Base-by-base conservation (phyloP, 2,888 invertebrate species). In the Eumerus sabulonum region DNA sequence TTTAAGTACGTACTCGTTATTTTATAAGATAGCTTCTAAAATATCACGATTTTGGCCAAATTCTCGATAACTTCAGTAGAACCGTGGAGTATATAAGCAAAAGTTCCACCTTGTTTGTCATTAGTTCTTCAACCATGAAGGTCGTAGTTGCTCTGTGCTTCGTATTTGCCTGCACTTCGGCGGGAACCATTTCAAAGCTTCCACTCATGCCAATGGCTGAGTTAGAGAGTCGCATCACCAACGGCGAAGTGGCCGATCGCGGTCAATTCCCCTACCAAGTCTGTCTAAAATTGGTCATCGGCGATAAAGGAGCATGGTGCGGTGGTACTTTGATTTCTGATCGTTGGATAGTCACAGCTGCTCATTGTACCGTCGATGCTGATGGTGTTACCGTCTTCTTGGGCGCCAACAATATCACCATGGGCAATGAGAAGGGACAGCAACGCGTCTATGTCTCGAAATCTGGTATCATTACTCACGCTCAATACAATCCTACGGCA, bases 311-410 rank as follows among this genome's bases (percentile, higher is more conserved):
- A 16, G 83, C 81, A n/a, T 86, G 83, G 84, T 86, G 86, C 59
- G 86, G 86, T 60, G 86, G 85, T 16, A 76, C 83, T 17, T 54
- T 86, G 72, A 83, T 86, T 1, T 83, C 84, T 1, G 59, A 82
- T 1, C 84, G 83, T 56, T 83, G 82, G 82, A 48, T 86, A 1
- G 11, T 86, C 0, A 85, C 85, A 0, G 66, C 82, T 90, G 79
- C 87, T 88, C 14, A 74, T 84, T 42, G 72, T 84, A 84, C 87
- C 11, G 85, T 85, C 14, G 56, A 60, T 1, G 40, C 40, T 3
- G n/a, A 40, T 36, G 51, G 84, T 51, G 84, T 77, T 72, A 14
- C 14, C 11, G 84, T 84, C 1, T 83, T 79, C 38, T 60, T 85
- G 76, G 85, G 85, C 13, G 84, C 84, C 5, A 27, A 7, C 27